Percentiles rank a stretch among this genome's conserved stretches.
These are phyloP conservation scores for Desmodus rotundus DNA, from an alignment of 2,113 vertebrate genomes.

Conservation along the genomic window DNA sequence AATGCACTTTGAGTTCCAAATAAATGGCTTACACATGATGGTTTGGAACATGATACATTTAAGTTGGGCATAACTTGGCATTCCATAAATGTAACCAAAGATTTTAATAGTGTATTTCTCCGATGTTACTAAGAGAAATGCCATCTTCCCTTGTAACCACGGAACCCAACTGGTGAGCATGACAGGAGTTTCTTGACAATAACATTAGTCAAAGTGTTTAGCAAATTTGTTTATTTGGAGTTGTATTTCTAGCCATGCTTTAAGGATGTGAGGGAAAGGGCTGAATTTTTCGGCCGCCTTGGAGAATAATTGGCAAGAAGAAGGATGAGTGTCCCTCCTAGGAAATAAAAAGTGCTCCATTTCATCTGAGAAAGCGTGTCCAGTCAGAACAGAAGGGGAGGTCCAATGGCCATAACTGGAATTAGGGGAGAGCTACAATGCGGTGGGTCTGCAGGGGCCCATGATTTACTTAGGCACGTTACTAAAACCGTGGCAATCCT, in stretches of 20 bases:
- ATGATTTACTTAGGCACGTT: background rate
- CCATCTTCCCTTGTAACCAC: background rate
- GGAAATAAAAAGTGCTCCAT: background rate
- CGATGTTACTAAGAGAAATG: slow-evolving; percentile 42
- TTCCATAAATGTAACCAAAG: background rate
- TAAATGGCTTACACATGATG: background rate
- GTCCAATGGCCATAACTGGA: background rate
- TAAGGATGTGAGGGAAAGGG: background rate
- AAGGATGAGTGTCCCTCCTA: background rate
- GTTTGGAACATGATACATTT: slow-evolving; percentile 13
- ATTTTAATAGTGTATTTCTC: background rate
- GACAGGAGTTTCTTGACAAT: background rate
- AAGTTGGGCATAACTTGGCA: background rate
- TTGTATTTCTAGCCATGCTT: background rate
- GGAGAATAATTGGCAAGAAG: background rate
- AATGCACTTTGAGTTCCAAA: slow-evolving; percentile 6
- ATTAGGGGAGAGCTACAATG: background rate
- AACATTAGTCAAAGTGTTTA: background rate
- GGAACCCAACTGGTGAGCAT: background rate
- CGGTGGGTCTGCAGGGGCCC: background rate
- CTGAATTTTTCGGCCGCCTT: background rate
- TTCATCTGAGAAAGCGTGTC: background rate
- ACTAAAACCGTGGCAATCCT: background rate
- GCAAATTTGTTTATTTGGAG: background rate
- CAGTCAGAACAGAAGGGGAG: background rate